A percentile compares a stretch with the other conserved stretches of the same genome.
Evolutionary conservation across 2,888 invertebrate species (phyloP).

Genomic region (Cepaea hortensis): DNA sequence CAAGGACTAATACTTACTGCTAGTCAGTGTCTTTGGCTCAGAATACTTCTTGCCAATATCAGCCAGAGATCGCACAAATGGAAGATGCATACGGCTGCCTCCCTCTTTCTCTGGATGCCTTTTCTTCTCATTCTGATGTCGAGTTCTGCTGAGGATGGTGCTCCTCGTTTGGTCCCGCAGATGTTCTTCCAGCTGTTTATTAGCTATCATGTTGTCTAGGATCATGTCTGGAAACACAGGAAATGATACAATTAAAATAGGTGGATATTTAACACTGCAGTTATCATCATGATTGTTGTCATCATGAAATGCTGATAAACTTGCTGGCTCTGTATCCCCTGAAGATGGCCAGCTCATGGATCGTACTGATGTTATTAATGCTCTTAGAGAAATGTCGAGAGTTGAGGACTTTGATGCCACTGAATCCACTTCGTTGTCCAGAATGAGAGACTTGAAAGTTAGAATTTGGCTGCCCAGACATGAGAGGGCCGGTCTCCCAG

Average conservation of each 20-base stretch:
- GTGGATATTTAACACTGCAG: not conserved
- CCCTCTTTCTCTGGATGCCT: slow-evolving; percentile 63
- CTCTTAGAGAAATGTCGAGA: too few species aligned
- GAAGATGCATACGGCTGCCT: slow-evolving; percentile 77
- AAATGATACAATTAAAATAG: too few species aligned
- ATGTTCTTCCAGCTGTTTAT: slow-evolving; percentile 84
- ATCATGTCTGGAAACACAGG: slow-evolving; percentile 82
- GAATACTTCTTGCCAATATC: slow-evolving; percentile 97
- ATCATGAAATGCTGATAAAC: not conserved
- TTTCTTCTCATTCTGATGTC: slow-evolving; percentile 90
- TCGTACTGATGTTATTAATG: too few species aligned
- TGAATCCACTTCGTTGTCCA: too few species aligned
- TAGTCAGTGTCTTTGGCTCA: slow-evolving; percentile 60
- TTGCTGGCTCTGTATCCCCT: too few species aligned
- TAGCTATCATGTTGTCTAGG: slow-evolving; percentile 91
- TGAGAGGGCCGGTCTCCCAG: too few species aligned
- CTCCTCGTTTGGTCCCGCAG: slow-evolving; percentile 88
- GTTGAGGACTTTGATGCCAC: too few species aligned
- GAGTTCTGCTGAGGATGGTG: slow-evolving; percentile 90
- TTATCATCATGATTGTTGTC: not conserved
- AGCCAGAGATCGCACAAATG: slow-evolving; percentile 85
- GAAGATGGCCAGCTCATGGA: too few species aligned
- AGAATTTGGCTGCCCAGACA: too few species aligned
- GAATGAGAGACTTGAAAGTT: too few species aligned
- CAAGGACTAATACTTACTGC: slow-evolving; percentile 41